Conservation (phyloP, 2,888 invertebrate species). For the Chirona hameri region DNA sequence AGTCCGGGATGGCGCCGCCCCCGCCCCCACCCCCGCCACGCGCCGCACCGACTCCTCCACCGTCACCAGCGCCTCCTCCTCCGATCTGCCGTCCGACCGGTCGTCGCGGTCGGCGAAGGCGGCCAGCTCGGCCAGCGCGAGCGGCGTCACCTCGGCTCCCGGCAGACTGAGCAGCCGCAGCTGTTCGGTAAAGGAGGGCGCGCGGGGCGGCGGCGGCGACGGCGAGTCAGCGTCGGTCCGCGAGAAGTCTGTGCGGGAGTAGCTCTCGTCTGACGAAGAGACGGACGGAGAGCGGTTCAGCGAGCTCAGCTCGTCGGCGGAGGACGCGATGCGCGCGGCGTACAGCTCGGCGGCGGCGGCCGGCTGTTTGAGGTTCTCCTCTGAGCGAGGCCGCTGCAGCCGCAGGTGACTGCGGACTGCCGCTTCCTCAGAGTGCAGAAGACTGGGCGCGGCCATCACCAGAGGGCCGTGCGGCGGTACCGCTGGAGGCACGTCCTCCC, state of each 20-base stretch:
- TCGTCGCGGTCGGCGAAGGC: conserved; percentile 32
- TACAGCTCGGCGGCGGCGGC: conserved; percentile 38
- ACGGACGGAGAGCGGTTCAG: conserved; percentile 75
- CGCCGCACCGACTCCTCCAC: background rate
- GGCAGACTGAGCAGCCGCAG: conserved; percentile 80
- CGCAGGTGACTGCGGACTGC: conserved; percentile 40
- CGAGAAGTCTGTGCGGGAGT: conserved; percentile 53
- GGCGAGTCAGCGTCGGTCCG: conserved; percentile 69
- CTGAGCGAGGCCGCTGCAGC: conserved; percentile 62
- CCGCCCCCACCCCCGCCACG: background rate
- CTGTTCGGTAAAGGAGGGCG: conserved; percentile 49
- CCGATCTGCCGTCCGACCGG: conserved; percentile 30
- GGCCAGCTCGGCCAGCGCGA: background rate
- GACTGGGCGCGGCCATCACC: conserved; percentile 40
- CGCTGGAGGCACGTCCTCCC: conserved; percentile 31
- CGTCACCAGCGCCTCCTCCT: background rate
- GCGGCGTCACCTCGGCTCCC: conserved; percentile 60
- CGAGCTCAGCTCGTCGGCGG: conserved; percentile 77
- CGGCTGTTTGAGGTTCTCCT: conserved; percentile 60
- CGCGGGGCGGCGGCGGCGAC: conserved; percentile 41
- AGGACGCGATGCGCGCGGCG: conserved; percentile 56
- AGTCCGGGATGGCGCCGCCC: conserved; percentile 32
- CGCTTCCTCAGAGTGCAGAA: conserved; percentile 41
- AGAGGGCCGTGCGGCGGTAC: conserved; percentile 39
- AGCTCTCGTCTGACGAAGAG: conserved; percentile 80